Percentiles rank a stretch among this genome's conserved stretches.
These are phyloP conservation scores for Tenthredo livida DNA, from an alignment of 2,888 invertebrate species.

Conservation along the genomic window DNA sequence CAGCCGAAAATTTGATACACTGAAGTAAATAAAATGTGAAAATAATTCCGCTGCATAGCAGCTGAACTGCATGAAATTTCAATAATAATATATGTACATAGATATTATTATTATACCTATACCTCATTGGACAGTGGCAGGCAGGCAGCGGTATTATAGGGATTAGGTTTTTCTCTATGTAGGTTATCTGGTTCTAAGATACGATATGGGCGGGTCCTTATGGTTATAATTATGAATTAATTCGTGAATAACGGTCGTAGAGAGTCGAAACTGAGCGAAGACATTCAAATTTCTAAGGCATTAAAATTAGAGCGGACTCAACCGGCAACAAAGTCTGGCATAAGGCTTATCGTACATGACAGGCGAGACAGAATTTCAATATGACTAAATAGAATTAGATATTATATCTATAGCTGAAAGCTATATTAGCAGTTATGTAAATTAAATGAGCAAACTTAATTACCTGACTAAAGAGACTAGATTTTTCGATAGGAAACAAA, in stretches of 20 bases:
- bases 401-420: not conserved
- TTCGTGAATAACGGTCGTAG: slow-evolving; percentile 74
- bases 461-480: no score
- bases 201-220: slow-evolving; percentile 4
- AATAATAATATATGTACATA: not conserved
- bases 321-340: not conserved
- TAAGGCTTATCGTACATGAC: not conserved
- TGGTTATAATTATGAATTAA: slow-evolving; percentile 77
- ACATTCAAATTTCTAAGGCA: slow-evolving; percentile 57
- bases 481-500: no score
- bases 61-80: not conserved
- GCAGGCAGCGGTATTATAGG: slow-evolving; percentile 17
- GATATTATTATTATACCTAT: not conserved
- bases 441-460: no score
- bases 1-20: no score
- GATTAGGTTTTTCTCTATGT: slow-evolving; percentile 15
- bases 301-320: slow-evolving; percentile 35
- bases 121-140: not conserved
- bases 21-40: not conserved
- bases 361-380: slow-evolving; percentile 1
- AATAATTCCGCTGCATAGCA: not conserved
- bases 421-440: no score
- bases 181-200: slow-evolving; percentile 1
- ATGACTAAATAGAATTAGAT: not conserved
- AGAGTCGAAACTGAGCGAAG: slow-evolving; percentile 62